These are phyloP conservation scores for Cremastinae sp. DNA, from an alignment of 2,888 invertebrate species.

Conservation along the genomic window DNA sequence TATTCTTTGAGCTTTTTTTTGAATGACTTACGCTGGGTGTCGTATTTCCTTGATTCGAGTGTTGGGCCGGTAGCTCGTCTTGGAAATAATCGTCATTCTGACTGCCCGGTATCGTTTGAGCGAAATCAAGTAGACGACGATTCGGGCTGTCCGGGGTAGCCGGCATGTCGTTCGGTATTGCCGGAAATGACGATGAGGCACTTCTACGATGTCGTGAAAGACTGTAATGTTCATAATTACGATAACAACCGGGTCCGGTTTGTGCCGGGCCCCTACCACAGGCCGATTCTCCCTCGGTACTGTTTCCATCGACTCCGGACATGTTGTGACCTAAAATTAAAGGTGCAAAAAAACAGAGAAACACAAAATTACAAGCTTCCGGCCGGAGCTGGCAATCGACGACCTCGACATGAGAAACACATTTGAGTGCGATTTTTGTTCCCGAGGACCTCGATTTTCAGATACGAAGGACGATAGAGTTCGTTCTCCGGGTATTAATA, in stretches of 20 bases:
- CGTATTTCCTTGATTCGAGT: slow-evolving; percentile 75
- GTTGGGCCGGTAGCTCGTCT: slow-evolving; percentile 75
- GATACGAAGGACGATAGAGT: neutral
- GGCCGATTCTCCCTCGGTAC: slow-evolving; percentile 86
- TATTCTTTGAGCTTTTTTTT: neutral
- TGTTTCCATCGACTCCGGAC: slow-evolving; percentile 93
- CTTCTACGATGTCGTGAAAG: slow-evolving; percentile 80
- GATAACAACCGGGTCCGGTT: slow-evolving; percentile 89
- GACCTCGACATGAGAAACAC: slow-evolving; percentile 6
- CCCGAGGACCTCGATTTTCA: slow-evolving; percentile 10
- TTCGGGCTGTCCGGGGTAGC: slow-evolving; percentile 78
- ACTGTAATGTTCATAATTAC: slow-evolving; percentile 88
- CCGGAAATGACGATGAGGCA: slow-evolving; percentile 80
- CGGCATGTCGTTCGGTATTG: slow-evolving; percentile 76
- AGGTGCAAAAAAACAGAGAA: slow-evolving; percentile 2
- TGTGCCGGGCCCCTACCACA: slow-evolving; percentile 85
- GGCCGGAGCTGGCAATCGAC: neutral
- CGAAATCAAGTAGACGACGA: slow-evolving; percentile 77
- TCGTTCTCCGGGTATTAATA: neutral
- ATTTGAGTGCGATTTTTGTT: neutral
- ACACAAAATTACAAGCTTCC: slow-evolving; percentile 6
- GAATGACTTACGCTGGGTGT: slow-evolving; percentile 77
- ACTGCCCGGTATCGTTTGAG: slow-evolving; percentile 76
- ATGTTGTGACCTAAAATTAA: slow-evolving; percentile 90
- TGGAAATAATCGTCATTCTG: slow-evolving; percentile 78